Evolutionary conservation across 2,113 vertebrate species (phyloP).

Genomic region (Cyanocitta stelleri): DNA sequence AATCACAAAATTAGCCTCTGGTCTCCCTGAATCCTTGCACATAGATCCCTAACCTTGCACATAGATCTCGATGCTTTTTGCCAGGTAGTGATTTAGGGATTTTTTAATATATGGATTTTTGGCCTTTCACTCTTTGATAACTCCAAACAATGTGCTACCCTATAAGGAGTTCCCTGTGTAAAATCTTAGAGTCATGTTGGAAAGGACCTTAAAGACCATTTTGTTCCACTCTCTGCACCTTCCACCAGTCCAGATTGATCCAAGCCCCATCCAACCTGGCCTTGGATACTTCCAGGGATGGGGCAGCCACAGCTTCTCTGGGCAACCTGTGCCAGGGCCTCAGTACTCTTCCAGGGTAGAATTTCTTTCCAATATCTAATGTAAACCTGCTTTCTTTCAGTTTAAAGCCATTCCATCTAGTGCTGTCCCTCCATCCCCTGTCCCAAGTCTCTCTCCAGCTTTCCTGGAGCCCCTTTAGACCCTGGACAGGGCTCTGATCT

Average conservation of each 20-base stretch:
- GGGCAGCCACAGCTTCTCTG: background rate
- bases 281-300: background rate
- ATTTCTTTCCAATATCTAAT: background rate
- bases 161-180: too few species aligned
- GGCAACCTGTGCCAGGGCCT: fast-evolving
- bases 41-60: background rate
- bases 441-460: background rate
- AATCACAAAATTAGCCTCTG: background rate
- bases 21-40: background rate
- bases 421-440: background rate
- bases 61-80: background rate
- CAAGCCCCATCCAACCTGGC: background rate
- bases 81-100: background rate
- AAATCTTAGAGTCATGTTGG: background rate
- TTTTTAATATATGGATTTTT: background rate
- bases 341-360: background rate
- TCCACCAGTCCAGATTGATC: fast-evolving
- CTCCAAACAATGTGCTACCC: background rate
- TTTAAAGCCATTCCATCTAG: background rate
- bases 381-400: background rate
- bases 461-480: background rate
- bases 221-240: background rate
- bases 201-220: background rate
- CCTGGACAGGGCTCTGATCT: fast-evolving
- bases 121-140: background rate